Conservation (phyloP, 2,113 vertebrate genomes). For the Seriola aureovittata region DNA sequence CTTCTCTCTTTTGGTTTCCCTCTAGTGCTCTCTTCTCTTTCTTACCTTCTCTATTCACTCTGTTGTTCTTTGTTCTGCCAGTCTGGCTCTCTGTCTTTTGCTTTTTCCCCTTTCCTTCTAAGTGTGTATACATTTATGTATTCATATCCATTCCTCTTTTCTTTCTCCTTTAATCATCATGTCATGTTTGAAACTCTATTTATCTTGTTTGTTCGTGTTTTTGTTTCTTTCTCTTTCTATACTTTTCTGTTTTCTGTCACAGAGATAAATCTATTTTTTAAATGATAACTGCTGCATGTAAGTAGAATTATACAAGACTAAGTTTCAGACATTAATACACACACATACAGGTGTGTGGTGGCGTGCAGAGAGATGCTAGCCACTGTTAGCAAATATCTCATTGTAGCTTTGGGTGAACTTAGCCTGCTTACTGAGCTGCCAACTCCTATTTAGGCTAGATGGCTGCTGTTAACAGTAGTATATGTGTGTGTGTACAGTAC, state of each 20-base stretch:
- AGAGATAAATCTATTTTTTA: neutral
- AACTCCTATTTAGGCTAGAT: conserved; percentile 51
- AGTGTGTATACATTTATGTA: neutral
- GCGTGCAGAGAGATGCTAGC: conserved; percentile 10
- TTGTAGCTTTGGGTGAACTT: conserved; percentile 35
- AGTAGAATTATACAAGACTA: neutral
- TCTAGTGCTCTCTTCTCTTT: neutral
- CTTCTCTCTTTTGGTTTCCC: conserved; percentile 5
- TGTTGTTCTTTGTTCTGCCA: conserved; percentile 18
- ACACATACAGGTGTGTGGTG: neutral
- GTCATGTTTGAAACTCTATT: neutral
- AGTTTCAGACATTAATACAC: neutral
- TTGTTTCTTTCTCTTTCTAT: neutral
- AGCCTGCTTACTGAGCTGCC: conserved; percentile 44
- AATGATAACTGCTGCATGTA: neutral
- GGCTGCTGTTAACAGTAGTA: conserved; percentile 31
- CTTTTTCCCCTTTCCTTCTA: neutral
- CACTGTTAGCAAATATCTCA: conserved; percentile 19
- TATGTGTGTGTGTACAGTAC: conserved; percentile 6
- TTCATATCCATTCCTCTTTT: neutral
- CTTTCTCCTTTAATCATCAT: neutral
- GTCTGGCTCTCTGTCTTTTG: conserved; percentile 2
- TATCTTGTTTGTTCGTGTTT: neutral
- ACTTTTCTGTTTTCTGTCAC: neutral
- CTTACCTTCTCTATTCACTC: neutral